Evolutionary conservation across 1,140 invertebrate species (phyloP), one percentile per base, ranked within the genome.

Genomic region (Dermatophagoides farinae): DNA sequence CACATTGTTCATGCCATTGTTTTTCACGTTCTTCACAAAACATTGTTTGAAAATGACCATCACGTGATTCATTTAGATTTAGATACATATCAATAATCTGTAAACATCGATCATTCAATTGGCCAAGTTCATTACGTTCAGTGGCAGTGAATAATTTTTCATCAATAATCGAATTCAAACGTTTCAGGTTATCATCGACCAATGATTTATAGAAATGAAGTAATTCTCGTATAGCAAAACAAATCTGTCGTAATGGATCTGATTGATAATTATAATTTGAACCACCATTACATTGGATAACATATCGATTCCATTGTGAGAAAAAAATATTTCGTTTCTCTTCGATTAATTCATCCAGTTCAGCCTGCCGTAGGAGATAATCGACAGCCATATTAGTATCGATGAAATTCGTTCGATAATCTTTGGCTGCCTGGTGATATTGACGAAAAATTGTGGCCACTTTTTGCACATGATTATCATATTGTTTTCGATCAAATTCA

Each of bases 1-100:
- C 11, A 12, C 47, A 20, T 23, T 60, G 58, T 22, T 31, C 9
- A 5, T 1, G 6, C 58, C 58, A 60, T 20, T 12, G 16, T 20
- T 60, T 47, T 37, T 60, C 58, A 49, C 43, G 16, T 41, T 60
- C 58, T 60, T 60, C 58, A 52, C 44, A 49, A 43, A n/a, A 60
- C 58, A 60, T 60, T 39, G 11, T 51, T 43, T 60, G 58, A 41
- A 60, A 60, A 37, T 60, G 43, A 49, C 18, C 23, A 37, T 60
- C 23, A 20, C 58, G 41, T 10, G 18, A 14, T 38, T 60, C 41
- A 23, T 60, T 60, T 16, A 60, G 22, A 11, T 60, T 10, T 4
- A 60, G 10, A 23, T 60, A 60, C 44, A 60, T 60, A 41, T 60
- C 58, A 18, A 60, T 20, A 20, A 60, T 60, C 37, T 60, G 43